Evolutionary conservation across 2,113 vertebrate species (phyloP), one percentile per base, ranked within the genome.

Genomic region (Marmota flaviventris): DNA sequence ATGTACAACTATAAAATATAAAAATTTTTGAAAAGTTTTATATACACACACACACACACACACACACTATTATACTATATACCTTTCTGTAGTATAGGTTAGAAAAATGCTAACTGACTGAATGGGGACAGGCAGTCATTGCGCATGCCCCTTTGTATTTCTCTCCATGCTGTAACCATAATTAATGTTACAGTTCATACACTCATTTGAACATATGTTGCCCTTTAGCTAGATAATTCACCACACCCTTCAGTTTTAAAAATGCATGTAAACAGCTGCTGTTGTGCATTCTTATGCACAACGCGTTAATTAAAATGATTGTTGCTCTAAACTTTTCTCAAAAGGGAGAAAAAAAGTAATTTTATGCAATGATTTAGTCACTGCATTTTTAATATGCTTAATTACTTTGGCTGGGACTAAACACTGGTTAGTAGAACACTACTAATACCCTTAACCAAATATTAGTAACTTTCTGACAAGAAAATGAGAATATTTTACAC

Each of bases 291-390:
- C 83, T 75, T 67, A 65, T 4, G 2, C 32, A 53, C 27, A 76
- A 1, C 58, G 17, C 77, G 37, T 73, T 92, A 77, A 86, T 39
- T 91, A 73, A 92, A 89, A 78, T 93, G 42, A 84, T 67, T 48
- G 22, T n/a, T 76, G 17, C 12, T 48, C 8, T 69, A 95, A 96
- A 95, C 5, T 82, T 94, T 69, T 86, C 56, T 86, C n/a, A 37
- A 89, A 94, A 84, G 45, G 82, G 25, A 85, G 69, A 91, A 37
- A 34, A 45, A 81, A 90, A 48, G 20, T 67, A 84, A 88, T 45
- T 56, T 73, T 84, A 48, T 83, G 17, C 16, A 18, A 83, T 51
- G 24, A 86, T 96, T 70, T 89, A 39, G 84, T 95, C 20, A 82
- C n/a, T n/a, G 12, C n/a, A 58, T 93, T 77, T 65, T 93, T 72